Percentiles rank a stretch among this genome's conserved stretches.
Conservation (phyloP, 2,888 invertebrate species). For the Magallana nippona region DNA sequence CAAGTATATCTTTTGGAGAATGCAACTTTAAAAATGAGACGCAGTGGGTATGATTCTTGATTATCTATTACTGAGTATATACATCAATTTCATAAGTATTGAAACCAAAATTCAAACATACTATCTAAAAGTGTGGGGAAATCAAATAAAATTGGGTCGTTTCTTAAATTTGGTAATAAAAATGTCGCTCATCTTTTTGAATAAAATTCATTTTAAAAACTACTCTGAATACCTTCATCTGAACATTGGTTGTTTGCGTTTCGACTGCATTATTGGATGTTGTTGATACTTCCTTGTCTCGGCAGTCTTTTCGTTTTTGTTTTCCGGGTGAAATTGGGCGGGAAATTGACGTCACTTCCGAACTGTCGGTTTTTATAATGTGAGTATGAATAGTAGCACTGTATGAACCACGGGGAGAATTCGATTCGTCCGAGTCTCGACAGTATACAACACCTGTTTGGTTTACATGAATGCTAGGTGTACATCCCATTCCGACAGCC, state of each 20-base stretch:
- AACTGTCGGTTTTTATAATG: conserved; percentile 54
- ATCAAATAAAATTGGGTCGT: no score
- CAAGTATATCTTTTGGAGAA: no score
- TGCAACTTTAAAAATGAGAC: no score
- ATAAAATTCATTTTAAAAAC: not conserved
- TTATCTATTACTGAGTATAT: no score
- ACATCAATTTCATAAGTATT: no score
- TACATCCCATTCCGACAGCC: conserved; percentile 75
- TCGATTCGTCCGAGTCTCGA: conserved; percentile 75
- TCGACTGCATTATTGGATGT: conserved; percentile 41
- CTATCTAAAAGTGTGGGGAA: no score
- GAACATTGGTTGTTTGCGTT: conserved; percentile 26
- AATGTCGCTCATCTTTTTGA: no score
- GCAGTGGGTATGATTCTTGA: no score
- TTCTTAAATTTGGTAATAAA: no score
- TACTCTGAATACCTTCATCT: conserved; percentile 34
- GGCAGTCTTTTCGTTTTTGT: conserved; percentile 28
- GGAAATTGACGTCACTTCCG: conserved; percentile 54
- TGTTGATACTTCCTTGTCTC: conserved; percentile 1
- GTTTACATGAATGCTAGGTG: conserved; percentile 77
- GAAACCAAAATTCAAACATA: no score
- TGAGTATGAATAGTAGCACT: conserved; percentile 60
- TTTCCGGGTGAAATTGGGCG: conserved; percentile 48
- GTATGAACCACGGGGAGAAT: conserved; percentile 67
- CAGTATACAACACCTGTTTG: conserved; percentile 77